Evolutionary conservation across 2,113 vertebrate genomes (phyloP), one percentile per base, ranked within the genome.

Genomic region (Ciconia boyciana): DNA sequence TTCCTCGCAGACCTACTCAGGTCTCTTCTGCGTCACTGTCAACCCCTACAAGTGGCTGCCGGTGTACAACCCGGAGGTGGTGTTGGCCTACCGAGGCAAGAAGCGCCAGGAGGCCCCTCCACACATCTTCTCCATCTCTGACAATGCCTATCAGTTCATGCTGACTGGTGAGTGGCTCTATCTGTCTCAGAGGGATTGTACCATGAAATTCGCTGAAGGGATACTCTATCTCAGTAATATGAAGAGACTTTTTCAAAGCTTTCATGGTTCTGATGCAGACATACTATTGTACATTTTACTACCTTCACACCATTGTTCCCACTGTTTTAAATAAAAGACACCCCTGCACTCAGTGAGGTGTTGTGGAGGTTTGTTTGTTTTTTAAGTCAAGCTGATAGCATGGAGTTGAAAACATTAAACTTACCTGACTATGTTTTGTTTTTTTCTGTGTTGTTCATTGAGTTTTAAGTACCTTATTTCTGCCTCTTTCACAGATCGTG

Each of bases 21-120:
- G 98, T 39, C 98, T 98, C 57, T 98, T 98, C 94, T 98, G 98
- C 0, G 98, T 98, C 97, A 98, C 98, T 2, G 92, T 98, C 83
- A 98, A 98, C 89, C 98, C 98, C 94, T 98, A 98, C 95, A 98
- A 98, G 95, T 98, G 98, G 98, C 92, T 98, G 95, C 98, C 98
- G 0, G 98, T 98, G 90, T 99, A 99, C 25, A 75, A 97, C 88
- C 96, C 97, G 0, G 98, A 98, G 88, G 98, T 98, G 88, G 98
- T 98, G 69, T 78, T 91, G 7, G 98, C 98, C 76, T 99, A 99
- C 97, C 86, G 98, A 60, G 99, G 98, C 90, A 99, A 99, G 75
- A 99, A 99, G 96, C 98, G 98, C 25, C 98, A 93, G 91, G 91
- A 93, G 80, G 91, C 91, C 21, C 91, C 91, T 89, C 91, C 91